Evolutionary conservation across 2,113 vertebrate species (phyloP).

Genomic region (Garra rufa): DNA sequence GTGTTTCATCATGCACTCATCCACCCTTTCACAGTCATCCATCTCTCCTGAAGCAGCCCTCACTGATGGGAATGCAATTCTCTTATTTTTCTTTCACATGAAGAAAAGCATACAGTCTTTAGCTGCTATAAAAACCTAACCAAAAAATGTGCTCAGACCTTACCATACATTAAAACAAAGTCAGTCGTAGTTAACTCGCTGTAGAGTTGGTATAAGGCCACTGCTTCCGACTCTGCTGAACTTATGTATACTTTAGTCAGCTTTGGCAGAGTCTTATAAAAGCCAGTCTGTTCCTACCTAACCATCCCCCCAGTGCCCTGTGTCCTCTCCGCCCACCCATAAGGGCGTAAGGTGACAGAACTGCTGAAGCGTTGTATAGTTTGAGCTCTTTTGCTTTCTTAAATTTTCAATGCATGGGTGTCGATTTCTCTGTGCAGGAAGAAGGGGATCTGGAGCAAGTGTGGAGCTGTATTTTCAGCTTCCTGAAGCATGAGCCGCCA

Average conservation of each 20-base stretch:
- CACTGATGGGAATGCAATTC: constrained; percentile 9
- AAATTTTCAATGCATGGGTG: constrained; percentile 52
- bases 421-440: constrained; percentile 70
- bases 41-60: constrained; percentile 32
- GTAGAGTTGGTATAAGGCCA: constrained; percentile 44
- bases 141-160: too few relatives aligned
- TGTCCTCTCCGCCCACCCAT: constrained; percentile 56
- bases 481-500: constrained; percentile 53
- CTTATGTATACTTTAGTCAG: constrained; percentile 71
- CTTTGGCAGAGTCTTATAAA: constrained; percentile 69
- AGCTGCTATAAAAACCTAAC: not conserved
- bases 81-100: constrained; percentile 2
- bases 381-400: constrained; percentile 57
- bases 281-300: constrained; percentile 65
- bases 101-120: not conserved
- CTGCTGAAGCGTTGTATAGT: constrained; percentile 59
- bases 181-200: constrained; percentile 26
- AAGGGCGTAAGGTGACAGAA: constrained; percentile 62
- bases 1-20: constrained; percentile 46
- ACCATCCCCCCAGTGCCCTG: constrained; percentile 35
- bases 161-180: not conserved
- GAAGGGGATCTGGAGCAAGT: constrained; percentile 65
- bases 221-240: constrained; percentile 59
- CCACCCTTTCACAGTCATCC: constrained; percentile 36
- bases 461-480: constrained; percentile 60